A percentile compares a stretch with the other conserved stretches of the same genome.
Conservation (phyloP, 2,113 vertebrate species). For the Pelobates fuscus region DNA sequence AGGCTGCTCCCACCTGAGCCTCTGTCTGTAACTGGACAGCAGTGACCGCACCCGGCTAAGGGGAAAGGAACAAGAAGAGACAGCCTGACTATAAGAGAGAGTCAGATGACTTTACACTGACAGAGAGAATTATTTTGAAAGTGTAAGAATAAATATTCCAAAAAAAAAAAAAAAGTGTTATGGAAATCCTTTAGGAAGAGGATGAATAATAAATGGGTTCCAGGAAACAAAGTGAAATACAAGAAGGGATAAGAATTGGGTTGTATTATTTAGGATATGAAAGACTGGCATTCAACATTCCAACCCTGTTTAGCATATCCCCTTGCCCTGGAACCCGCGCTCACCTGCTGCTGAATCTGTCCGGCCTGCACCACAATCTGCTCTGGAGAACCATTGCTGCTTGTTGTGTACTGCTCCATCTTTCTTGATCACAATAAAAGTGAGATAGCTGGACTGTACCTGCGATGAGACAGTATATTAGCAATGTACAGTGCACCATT, state of each 20-base stretch:
- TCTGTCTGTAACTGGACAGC: slow-evolving; percentile 99
- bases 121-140: no score
- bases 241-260: no score
- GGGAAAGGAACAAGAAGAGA: slow-evolving; percentile 80
- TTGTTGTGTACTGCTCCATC: slow-evolving; percentile 96
- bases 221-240: no score
- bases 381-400: slow-evolving; percentile 87
- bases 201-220: no score
- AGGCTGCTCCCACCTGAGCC: slow-evolving; percentile 92
- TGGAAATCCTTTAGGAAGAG: no score
- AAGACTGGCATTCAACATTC: no score
- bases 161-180: no score
- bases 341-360: slow-evolving; percentile 95
- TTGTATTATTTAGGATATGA: no score
- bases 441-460: slow-evolving; percentile 2
- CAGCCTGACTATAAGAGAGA: slow-evolving; percentile 16
- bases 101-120: background rate
- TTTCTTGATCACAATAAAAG: slow-evolving; percentile 15
- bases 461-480: background rate
- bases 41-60: slow-evolving; percentile 97
- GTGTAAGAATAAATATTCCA: no score
- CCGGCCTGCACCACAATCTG: slow-evolving; percentile 97
- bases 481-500: background rate
- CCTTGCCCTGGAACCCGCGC: slow-evolving; percentile 24
- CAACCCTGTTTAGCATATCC: no score